Evolutionary conservation across 1,140 invertebrate genomes (phyloP), one percentile per base, ranked within the genome.

Genomic region (Lepidurus arcticus): DNA sequence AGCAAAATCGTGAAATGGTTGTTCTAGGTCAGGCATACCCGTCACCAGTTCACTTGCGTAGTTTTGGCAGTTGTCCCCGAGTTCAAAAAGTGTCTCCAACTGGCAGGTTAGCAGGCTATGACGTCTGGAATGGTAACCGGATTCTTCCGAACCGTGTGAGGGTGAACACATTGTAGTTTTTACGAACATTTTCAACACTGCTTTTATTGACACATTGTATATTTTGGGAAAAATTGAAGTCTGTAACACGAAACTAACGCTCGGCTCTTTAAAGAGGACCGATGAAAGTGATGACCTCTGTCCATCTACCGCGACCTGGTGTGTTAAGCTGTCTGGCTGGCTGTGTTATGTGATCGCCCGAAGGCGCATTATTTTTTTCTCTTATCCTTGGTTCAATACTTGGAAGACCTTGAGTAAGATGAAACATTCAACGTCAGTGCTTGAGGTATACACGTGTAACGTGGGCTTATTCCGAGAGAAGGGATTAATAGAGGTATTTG

Each of bases 281-380:
- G 53, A 7, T 65, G 13, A 21, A 65, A n/a, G 16, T 65, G 53
- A 21, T 65, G 53, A 65, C 53, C 53, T 65, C 53, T 65, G 53
- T 21, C 21, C n/a, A 65, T 65, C 53, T 65, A 65, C 16, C 16
- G 13, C 53, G 53, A 65, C 53, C 53, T 65, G 21, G 1, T 65
- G 53, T 65, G 53, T 21, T 21, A 65, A 65, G 53, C 53, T 9
- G 16, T 1, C 53, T 65, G 16, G 53, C 8, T 65, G 5, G 13
- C 53, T 65, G 8, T 65, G 53, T 21, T 65, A 65, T 65, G 53
- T 65, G 53, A 65, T 65, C 53, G 53, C 53, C 53, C 53, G 16
- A 65, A 65, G 53, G 53, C 21, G 13, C 16, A 65, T 34, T 34
- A 34, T 65, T 65, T 65, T 7, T 65, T 10, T 65, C 0, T 4